Conservation (phyloP, 2,888 invertebrate species). For the Bruchidius siliquastri region DNA sequence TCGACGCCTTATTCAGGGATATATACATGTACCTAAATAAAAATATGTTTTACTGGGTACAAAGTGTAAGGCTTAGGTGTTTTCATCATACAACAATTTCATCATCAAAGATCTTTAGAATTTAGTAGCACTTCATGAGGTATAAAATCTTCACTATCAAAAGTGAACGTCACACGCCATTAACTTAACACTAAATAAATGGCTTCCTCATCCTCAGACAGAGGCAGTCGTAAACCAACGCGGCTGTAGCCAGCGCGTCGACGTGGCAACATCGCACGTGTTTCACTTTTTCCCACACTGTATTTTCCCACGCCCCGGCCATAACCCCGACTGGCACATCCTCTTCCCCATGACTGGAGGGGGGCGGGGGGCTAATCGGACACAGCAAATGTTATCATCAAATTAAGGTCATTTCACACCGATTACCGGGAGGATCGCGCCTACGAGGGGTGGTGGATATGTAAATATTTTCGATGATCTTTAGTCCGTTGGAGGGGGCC, state of each 20-base stretch:
- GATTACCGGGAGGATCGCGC: not conserved
- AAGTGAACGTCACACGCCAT: not conserved
- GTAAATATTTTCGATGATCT: not conserved
- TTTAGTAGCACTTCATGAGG: no score
- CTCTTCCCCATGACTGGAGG: conserved; percentile 44
- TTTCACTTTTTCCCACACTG: conserved; percentile 70
- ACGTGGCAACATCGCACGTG: not conserved
- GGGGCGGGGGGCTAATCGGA: conserved; percentile 6
- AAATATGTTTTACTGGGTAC: no score
- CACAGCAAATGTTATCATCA: conserved; percentile 12
- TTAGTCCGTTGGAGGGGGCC: no score
- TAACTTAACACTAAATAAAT: not conserved
- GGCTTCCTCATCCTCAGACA: not conserved
- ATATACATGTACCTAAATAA: no score
- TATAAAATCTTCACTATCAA: no score
- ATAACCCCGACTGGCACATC: conserved; percentile 64
- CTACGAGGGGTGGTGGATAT: not conserved
- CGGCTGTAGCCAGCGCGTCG: not conserved
- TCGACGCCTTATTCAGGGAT: no score
- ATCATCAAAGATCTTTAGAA: no score
- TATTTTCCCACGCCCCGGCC: conserved; percentile 75
- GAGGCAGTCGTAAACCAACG: not conserved
- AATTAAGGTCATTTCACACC: conserved; percentile 18
- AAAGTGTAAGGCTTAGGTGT: no score
- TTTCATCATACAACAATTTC: no score